Base-by-base conservation (phyloP, 2,113 vertebrate species). In the Phalacrocorax aristotelis region DNA sequence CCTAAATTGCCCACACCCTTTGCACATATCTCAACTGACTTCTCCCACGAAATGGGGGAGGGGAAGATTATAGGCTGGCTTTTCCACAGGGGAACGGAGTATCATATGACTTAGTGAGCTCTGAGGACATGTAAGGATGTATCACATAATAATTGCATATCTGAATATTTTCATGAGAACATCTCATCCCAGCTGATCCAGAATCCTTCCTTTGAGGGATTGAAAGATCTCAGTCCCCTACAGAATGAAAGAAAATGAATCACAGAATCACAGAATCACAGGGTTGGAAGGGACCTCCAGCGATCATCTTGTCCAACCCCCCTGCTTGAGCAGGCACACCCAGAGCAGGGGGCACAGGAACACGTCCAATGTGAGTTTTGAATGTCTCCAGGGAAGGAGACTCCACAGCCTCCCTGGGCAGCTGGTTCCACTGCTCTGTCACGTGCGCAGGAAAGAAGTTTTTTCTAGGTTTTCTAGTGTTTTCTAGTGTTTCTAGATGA, bases 101-200 rank as follows among this genome's bases (percentile, higher is more conserved):
- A 42, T 77, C 46, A 20, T 15, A n/a, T 36, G 87, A 58, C 17
- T 58, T 82, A 51, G 29, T 0, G 3, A 95, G 77, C 51, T 78
- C 58, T 36, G 36, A 83, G 79, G 87, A 93, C 86, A 68, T 83
- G 89, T 93, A 72, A 78, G 44, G 57, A 84, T 76, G 4, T 61
- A 85, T 58, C 84, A 74, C 49, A 78, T 55, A 55, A 64, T 71
- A 51, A 71, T n/a, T 3, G 1, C 25, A 3, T 69, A 76, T 83
- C 80, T 61, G 15, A 80, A 83, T 87, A 92, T 92, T 89, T 89
- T 34, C 40, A 49, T 79, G 78, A 94, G 83, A 95, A 80, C 29
- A 29, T 72, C 57, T 90, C 2, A 10, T 36, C 44, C 61, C 46
- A 64, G 34, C 9, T 66, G 30, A 91, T 78, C 54, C 49, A 76